Base-by-base conservation (phyloP, 2,888 invertebrate genomes). In the Cosmopolites sordidus region DNA sequence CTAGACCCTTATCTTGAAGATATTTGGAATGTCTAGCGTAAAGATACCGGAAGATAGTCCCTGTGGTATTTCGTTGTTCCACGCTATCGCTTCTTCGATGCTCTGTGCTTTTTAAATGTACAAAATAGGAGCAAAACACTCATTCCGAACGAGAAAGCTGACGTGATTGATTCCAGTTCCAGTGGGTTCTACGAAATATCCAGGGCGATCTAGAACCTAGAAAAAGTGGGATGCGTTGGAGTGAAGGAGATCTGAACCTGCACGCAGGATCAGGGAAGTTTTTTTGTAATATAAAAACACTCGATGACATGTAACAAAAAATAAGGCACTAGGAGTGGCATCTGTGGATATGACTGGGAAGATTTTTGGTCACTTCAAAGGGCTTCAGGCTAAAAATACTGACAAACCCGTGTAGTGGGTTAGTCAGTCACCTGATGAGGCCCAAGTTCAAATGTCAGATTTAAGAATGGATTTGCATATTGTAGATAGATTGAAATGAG, bases 121-220 rank as follows among this genome's bases (percentile, higher is more conserved):
- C 0, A 97, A 93, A 69, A 99, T 96, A 9, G 99, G 99, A 1
- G 94, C 98, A 76, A 99, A 99, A 51, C 98, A 97, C 77, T 99
- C 99, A 18, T 81, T 81, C 60, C 89, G 85, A 1, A 99, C 92
- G 3, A 97, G 80, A 14, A 84, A 80, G 3, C 87, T 81, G 75
- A 94, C 85, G 69, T 92, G 89, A 0, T 84, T 71, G 45, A 99
- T 77, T 1, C 92, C 92, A 0, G 92, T 87, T 54, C 99, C 83
- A 0, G 99, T 97, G 15, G 98, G 98, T 73, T 97, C 91, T 0
- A 98, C 97, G 75, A 84, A 99, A 77, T 84, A 89, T 1, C 98
- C 98, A 51, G 84, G 58, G 33, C 87, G 79, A 16, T 89, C 81
- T 42, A 94, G 80, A 43, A 85, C 81, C 87, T 87, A 27, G 27